Percentiles rank a stretch among this genome's conserved stretches.
Conservation (phyloP, 1,140 invertebrate genomes). For the Gerris buenoi region DNA sequence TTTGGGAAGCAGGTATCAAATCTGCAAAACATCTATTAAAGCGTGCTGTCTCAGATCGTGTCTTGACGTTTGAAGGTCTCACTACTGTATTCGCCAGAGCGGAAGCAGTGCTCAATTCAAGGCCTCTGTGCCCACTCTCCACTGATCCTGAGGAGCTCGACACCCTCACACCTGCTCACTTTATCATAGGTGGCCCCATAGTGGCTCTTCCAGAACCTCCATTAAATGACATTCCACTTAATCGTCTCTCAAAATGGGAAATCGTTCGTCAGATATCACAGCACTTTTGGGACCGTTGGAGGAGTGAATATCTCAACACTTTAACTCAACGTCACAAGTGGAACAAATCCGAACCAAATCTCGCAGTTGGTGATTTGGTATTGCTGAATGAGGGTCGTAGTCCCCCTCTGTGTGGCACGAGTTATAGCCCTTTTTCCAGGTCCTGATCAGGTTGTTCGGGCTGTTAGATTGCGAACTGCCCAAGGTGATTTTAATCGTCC, state of each 20-base stretch:
- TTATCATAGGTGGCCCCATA: conserved; percentile 20
- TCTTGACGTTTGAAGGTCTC: conserved; percentile 17
- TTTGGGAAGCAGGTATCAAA: conserved; percentile 31
- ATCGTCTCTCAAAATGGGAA: conserved; percentile 21
- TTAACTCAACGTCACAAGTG: conserved; percentile 23
- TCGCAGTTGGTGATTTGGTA: conserved; percentile 21
- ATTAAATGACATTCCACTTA: conserved; percentile 10
- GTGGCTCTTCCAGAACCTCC: conserved; percentile 14
- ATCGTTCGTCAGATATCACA: conserved; percentile 19
- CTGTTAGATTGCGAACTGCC: conserved; percentile 25
- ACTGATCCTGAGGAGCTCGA: conserved; percentile 15
- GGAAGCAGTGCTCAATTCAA: conserved; percentile 20
- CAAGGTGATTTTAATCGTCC: neutral
- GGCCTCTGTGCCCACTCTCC: conserved; percentile 15
- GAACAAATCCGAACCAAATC: conserved; percentile 5
- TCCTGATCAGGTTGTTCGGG: conserved; percentile 26
- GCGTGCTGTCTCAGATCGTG: conserved; percentile 10
- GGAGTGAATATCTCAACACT: conserved; percentile 24
- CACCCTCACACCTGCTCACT: conserved; percentile 22
- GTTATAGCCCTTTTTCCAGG: conserved; percentile 26
- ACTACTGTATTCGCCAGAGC: conserved; percentile 17
- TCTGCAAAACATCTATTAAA: conserved; percentile 27
- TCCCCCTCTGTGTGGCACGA: conserved; percentile 27
- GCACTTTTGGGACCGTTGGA: conserved; percentile 26
- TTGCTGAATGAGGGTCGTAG: conserved; percentile 25